Evolutionary conservation across 1,140 invertebrate species (phyloP).

Genomic region (Helicorthomorpha holstii): DNA sequence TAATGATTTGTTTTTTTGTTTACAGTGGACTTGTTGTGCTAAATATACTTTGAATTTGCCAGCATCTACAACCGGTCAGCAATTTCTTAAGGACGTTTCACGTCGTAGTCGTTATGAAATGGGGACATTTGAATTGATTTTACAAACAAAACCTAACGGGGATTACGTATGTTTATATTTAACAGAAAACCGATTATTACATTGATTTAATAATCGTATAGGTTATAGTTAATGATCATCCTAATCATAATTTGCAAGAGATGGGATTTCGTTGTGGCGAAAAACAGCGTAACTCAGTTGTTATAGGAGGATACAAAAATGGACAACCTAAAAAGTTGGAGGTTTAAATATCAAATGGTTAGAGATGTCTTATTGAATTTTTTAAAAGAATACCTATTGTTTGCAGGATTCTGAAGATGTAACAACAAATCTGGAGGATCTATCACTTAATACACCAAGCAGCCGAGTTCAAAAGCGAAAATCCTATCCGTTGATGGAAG

Average conservation of each 20-base stretch:
- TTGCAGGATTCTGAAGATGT: not conserved
- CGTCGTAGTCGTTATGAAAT: constrained; percentile 33
- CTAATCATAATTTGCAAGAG: constrained; percentile 26
- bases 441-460: not conserved
- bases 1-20: constrained; percentile 10
- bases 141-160: constrained; percentile 19
- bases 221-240: constrained; percentile 24
- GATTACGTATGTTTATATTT: not conserved
- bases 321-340: constrained; percentile 12
- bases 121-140: constrained; percentile 30
- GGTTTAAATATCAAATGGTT: constrained; percentile 8
- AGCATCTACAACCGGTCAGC: constrained; percentile 28
- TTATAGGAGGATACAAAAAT: constrained; percentile 16
- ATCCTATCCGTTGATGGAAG: too few relatives aligned
- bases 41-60: constrained; percentile 30
- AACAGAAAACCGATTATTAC: constrained; percentile 9
- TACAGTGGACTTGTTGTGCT: constrained; percentile 6
- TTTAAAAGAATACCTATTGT: not conserved
- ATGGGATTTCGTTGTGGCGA: constrained; percentile 25
- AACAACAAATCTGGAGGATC: not conserved
- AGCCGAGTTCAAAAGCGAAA: not conserved
- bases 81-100: constrained; percentile 32
- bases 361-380: not conserved
- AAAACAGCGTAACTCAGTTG: constrained; percentile 18
- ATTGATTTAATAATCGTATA: constrained; percentile 17